These are phyloP conservation scores for Contarinia nasturtii DNA, from an alignment of 1,140 invertebrate genomes.

Conservation along the genomic window DNA sequence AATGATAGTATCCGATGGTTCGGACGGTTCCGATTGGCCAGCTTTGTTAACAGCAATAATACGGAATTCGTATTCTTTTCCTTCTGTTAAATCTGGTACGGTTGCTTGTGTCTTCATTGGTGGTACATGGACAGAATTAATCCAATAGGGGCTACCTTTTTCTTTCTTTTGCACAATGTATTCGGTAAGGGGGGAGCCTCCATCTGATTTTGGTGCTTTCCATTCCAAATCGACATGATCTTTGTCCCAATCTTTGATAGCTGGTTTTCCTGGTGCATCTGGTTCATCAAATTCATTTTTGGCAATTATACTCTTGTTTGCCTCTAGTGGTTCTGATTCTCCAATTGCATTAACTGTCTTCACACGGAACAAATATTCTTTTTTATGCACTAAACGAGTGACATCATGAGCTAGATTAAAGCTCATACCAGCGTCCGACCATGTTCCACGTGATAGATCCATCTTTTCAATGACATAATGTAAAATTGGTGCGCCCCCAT, in stretches of 20 bases:
- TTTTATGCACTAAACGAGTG: conserved; percentile 70
- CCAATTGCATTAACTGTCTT: conserved; percentile 91
- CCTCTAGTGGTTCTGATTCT: conserved; percentile 77
- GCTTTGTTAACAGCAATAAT: conserved; percentile 89
- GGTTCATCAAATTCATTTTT: conserved; percentile 93
- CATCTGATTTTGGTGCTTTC: conserved; percentile 68
- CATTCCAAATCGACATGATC: conserved; percentile 83
- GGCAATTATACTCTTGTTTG: conserved; percentile 70
- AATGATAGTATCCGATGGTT: conserved; percentile 74
- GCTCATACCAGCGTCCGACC: conserved; percentile 84
- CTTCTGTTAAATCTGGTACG: conserved; percentile 76
- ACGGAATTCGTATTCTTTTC: conserved; percentile 92
- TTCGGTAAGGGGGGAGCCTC: conserved; percentile 78
- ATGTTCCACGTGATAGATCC: conserved; percentile 84
- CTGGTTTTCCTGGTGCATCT: conserved; percentile 73
- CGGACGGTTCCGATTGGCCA: conserved; percentile 86
- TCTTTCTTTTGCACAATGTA: conserved; percentile 94
- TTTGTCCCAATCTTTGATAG: conserved; percentile 79
- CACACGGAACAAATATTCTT: conserved; percentile 81
- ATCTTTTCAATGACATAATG: conserved; percentile 96
- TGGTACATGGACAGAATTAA: conserved; percentile 72
- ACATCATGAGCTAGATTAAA: conserved; percentile 67
- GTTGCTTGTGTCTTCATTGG: conserved; percentile 54
- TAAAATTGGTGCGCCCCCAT: conserved; percentile 84
- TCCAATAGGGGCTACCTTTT: conserved; percentile 84